Evolutionary conservation across 2,113 vertebrate species (phyloP), one percentile per base, ranked within the genome.

Genomic region (Anolis sagrei): DNA sequence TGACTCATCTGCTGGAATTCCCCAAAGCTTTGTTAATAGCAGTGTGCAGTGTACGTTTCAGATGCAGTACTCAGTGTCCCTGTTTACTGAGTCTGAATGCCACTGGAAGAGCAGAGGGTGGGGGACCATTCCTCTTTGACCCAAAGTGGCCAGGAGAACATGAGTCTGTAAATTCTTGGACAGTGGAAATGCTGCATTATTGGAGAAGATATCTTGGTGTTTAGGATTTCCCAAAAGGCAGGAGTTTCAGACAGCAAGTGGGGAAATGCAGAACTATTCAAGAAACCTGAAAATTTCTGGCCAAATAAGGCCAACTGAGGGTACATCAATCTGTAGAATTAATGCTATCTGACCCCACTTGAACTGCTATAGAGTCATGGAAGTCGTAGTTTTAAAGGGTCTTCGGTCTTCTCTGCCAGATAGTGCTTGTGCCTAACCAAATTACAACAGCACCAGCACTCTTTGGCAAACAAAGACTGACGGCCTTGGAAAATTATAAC

Each of bases 1-100:
- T 76, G 82, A 84, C 44, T 49, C 68, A 87, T 32, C 81, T 34
- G 64, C 51, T 39, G 9, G 34, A 77, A 73, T 76, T 82, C 69
- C 83, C 51, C 80, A 78, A 27, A 34, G 2, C 5, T 10, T 39
- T 58, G 58, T 54, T 81, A 87, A 80, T 51, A 76, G 27, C 48
- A n/a, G 74, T 13, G 7, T 14, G 49, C 11, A 7, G 7, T 73
- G 70, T 36, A 21, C 2, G 18, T 16, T 58, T 58, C 54, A 9
- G 23, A 29, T 68, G 27, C 29, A 29, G 64, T 8, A 29, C 64
- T 11, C 27, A 68, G 29, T 29, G 25, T 68, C 27, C 64, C 64
- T 27, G 8, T 29, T 29, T 29, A 29, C 6, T 27, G 25, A 10
- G 64, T 29, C 29, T 68, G 25, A 68, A 68, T 29, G 64, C 29